phyloP scores from a whole-genome alignment of 2,113 vertebrate species.

The Callorhinus ursinus region DNA sequence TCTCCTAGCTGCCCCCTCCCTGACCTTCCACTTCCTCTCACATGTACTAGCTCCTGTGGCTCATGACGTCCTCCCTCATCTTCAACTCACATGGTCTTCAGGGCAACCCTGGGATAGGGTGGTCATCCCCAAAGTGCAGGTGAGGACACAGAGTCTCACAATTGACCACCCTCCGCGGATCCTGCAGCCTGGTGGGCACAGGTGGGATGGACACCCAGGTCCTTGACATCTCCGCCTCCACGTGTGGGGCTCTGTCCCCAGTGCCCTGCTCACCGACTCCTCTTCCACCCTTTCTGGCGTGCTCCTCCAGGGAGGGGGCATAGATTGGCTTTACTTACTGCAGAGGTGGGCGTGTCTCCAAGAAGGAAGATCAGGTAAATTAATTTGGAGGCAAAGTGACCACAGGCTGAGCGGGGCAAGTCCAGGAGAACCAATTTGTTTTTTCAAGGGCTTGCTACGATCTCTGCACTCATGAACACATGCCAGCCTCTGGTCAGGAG shows the following conservation, averaged over 20 bases:
- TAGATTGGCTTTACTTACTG: neutral
- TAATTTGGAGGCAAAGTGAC: neutral
- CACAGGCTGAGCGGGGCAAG: neutral
- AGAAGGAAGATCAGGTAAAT: neutral
- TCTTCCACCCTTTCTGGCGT: neutral
- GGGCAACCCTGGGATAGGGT: neutral
- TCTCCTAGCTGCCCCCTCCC: neutral
- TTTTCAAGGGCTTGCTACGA: neutral
- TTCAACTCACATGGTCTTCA: neutral
- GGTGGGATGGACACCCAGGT: neutral
- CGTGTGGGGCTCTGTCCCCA: neutral
- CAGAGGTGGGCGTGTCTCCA: too few relatives aligned
- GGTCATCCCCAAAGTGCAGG: neutral
- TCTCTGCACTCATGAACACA: neutral
- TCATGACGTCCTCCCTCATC: neutral
- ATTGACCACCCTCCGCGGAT: neutral
- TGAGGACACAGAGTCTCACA: neutral
- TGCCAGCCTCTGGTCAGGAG: neutral
- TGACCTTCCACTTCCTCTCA: neutral
- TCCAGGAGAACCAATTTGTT: neutral
- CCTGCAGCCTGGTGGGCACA: neutral
- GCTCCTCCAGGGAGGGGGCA: neutral
- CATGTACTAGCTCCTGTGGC: neutral
- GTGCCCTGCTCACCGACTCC: neutral
- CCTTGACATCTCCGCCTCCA: neutral